These are phyloP conservation scores for Eupithecia vulgata DNA, from an alignment of 2,888 invertebrate genomes.

Conservation along the genomic window DNA sequence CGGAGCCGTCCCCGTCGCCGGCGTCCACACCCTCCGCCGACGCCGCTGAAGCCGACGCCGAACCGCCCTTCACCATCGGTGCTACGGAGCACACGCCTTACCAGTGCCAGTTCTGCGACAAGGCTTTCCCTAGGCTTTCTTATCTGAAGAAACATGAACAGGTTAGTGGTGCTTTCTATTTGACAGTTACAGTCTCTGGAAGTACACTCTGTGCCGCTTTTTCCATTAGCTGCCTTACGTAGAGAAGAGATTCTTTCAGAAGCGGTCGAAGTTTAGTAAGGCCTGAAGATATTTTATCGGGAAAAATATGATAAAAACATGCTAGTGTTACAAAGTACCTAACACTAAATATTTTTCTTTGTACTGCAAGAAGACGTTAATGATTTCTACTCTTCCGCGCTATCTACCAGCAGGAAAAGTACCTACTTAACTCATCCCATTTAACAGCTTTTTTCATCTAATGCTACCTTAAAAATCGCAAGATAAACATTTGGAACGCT, in stretches of 20 bases:
- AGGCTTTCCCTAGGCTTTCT: conserved; percentile 93
- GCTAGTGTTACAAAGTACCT: no score
- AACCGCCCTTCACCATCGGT: conserved; percentile 87
- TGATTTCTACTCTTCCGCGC: background rate
- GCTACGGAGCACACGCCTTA: conserved; percentile 91
- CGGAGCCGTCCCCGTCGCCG: conserved; percentile 85
- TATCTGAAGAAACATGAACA: conserved; percentile 96
- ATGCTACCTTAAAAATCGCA: conserved; percentile 46
- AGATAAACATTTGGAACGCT: background rate
- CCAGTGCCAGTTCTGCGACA: conserved; percentile 96
- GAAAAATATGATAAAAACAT: background rate
- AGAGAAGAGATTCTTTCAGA: background rate
- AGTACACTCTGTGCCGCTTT: background rate
- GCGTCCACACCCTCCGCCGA: conserved; percentile 87
- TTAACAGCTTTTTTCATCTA: background rate
- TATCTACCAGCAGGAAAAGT: background rate
- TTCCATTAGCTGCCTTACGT: no score
- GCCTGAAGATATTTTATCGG: background rate
- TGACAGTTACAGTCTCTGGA: background rate
- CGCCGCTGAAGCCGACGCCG: conserved; percentile 86
- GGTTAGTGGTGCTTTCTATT: conserved; percentile 74
- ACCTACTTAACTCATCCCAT: background rate
- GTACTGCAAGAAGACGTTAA: background rate
- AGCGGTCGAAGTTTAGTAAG: background rate
- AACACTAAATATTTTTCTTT: no score